A percentile compares a stretch with the other conserved stretches of the same genome.
These are phyloP conservation scores for Nannospalax galili DNA, from an alignment of 2,113 vertebrate species.

Conservation along the genomic window DNA sequence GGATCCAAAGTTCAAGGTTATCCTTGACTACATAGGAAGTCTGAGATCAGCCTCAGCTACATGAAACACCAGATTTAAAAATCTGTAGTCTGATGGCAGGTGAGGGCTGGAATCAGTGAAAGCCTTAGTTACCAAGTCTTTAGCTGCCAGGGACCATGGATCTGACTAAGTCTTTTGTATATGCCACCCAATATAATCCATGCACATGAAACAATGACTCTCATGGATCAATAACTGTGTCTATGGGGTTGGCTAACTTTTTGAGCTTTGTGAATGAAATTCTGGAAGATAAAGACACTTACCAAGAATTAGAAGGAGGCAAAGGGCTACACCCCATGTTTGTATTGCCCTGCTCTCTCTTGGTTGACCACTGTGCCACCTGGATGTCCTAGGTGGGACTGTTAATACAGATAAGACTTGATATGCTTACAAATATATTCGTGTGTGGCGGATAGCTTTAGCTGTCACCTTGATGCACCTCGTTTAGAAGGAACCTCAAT, in stretches of 20 bases:
- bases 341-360: rapidly evolving
- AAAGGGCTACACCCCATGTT: not conserved
- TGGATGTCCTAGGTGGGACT: not conserved
- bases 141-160: not conserved
- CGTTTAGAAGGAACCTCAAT: too few species aligned
- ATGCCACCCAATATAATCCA: not conserved
- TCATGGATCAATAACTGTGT: not conserved
- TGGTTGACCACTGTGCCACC: too few species aligned
- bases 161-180: not conserved
- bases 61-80: not conserved
- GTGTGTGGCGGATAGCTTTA: too few species aligned
- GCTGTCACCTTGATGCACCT: too few species aligned
- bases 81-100: rapidly evolving
- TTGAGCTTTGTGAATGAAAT: not conserved
- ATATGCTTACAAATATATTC: not conserved
- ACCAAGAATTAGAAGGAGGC: not conserved
- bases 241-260: not conserved
- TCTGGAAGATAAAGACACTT: not conserved
- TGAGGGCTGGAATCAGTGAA: rapidly evolving
- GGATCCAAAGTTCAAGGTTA: not conserved
- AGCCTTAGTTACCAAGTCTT: not conserved
- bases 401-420: not conserved
- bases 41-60: not conserved
- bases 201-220: not conserved
- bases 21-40: not conserved